A percentile compares a stretch with the other conserved stretches of the same genome.
These are phyloP conservation scores for Diplogasteroides magnus DNA, from an alignment of 1,140 invertebrate genomes.

Conservation along the genomic window DNA sequence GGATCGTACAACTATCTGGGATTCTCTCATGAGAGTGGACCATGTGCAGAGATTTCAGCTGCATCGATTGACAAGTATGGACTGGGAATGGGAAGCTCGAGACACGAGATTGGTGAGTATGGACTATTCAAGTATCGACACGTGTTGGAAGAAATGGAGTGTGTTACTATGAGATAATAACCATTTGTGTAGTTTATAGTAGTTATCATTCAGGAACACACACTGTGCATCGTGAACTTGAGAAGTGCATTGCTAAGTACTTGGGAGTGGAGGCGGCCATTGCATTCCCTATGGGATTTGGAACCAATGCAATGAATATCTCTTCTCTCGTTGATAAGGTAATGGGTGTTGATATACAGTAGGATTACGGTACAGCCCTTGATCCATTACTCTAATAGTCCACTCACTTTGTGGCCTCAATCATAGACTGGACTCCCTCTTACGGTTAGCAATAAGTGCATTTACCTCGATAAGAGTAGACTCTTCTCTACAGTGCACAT, in stretches of 20 bases:
- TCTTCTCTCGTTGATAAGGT: constrained; percentile 75
- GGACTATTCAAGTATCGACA: constrained; percentile 49
- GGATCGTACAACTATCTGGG: constrained; percentile 64
- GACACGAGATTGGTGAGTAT: constrained; percentile 63
- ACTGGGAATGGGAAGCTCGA: constrained; percentile 54
- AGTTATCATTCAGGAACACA: constrained; percentile 43
- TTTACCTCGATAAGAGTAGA: no score
- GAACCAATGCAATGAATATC: constrained; percentile 89
- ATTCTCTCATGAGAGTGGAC: constrained; percentile 60
- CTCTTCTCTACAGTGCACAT: no score
- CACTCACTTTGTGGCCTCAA: neutral
- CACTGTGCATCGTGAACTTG: constrained; percentile 73
- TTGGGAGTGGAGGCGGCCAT: constrained; percentile 87
- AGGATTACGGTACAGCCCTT: no score
- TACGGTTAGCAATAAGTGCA: no score
- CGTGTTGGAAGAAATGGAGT: neutral
- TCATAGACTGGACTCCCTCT: no score
- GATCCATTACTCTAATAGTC: constrained; percentile 21
- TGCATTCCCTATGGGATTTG: constrained; percentile 96
- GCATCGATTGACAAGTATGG: constrained; percentile 57
- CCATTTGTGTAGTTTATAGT: no score
- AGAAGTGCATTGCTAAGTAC: constrained; percentile 76
- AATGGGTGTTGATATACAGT: constrained; percentile 56
- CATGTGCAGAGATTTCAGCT: constrained; percentile 58
- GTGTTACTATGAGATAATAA: no score